Evolutionary conservation across 2,797 vertebrate species (phyloP), one percentile per base, ranked within the genome.

Genomic region (Coreius guichenoti): DNA sequence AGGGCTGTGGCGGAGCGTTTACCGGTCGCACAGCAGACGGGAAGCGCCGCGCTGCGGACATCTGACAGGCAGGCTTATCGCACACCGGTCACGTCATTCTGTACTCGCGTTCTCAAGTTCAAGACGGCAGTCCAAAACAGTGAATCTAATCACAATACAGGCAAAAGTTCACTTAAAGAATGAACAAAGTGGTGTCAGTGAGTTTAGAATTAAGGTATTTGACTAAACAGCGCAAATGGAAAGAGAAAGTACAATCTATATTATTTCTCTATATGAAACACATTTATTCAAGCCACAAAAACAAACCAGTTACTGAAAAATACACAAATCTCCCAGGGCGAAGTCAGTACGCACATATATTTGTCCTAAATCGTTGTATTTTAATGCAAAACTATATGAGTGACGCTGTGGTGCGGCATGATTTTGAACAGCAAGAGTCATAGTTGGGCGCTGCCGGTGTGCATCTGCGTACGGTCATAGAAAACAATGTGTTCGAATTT

Each of bases 11-110:
- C 63, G 63, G 63, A 65, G 63, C 63, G 63, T 65, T 65, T 65
- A 65, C 61, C 61, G 29, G 63, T 65, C 63, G 63, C 63, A 65
- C 63, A 8, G 63, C 63, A 65, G 63, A 65, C 63, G 63, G 63
- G 29, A 65, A 65, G 63, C 63, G 63, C 63, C 26, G 63, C 61
- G 29, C 63, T 17, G 63, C 26, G 63, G 63, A 65, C 63, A 65
- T 65, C 63, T 65, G 14, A 65, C 29, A 65, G 63, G 63, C 63
- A 65, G 63, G 63, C 63, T 65, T 65, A 65, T 65, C 63, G 63
- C 63, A 65, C 63, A 65, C 61, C 63, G 63, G 63, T 65, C 63
- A 65, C 63, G 63, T 65, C 63, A 65, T 65, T 65, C 63, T 65
- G 63, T 65, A 31, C 63, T 65, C 63, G 29, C 63, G 63, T 65